Conservation (phyloP, 2,113 vertebrate species). For the Acanthisitta chloris region DNA sequence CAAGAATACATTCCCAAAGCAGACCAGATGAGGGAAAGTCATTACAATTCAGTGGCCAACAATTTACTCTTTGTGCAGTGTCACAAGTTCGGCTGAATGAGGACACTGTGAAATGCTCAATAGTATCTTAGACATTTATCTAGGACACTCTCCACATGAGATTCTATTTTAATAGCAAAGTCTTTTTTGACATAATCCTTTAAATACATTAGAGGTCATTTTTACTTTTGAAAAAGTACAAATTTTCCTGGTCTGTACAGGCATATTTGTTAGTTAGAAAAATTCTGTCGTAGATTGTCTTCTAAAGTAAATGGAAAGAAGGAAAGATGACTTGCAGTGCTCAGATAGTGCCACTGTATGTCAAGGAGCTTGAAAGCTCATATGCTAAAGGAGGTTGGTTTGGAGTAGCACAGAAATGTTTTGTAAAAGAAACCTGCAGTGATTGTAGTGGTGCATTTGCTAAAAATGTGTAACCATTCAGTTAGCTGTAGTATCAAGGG, state of each 20-base stretch:
- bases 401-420: neutral
- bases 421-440: neutral
- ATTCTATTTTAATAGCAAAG: conserved; percentile 66
- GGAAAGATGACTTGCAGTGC: neutral
- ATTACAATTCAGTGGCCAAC: conserved; percentile 31
- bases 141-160: conserved; percentile 67
- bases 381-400: neutral
- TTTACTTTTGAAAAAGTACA: conserved; percentile 59
- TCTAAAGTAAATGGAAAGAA: neutral
- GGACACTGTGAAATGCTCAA: conserved; percentile 58
- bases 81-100: conserved; percentile 66
- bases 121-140: conserved; percentile 69
- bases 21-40: conserved; percentile 32
- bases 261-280: neutral
- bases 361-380: neutral
- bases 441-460: neutral
- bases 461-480: neutral
- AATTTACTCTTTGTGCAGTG: conserved; percentile 5
- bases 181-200: conserved; percentile 63
- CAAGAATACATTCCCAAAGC: conserved; percentile 41
- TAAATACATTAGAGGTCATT: conserved; percentile 67
- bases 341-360: neutral
- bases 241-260: neutral
- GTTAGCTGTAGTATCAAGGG: neutral
- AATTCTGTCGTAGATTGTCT: neutral